Evolutionary conservation across 2,797 vertebrate species (phyloP).

Genomic region (Taenioides sp.): DNA sequence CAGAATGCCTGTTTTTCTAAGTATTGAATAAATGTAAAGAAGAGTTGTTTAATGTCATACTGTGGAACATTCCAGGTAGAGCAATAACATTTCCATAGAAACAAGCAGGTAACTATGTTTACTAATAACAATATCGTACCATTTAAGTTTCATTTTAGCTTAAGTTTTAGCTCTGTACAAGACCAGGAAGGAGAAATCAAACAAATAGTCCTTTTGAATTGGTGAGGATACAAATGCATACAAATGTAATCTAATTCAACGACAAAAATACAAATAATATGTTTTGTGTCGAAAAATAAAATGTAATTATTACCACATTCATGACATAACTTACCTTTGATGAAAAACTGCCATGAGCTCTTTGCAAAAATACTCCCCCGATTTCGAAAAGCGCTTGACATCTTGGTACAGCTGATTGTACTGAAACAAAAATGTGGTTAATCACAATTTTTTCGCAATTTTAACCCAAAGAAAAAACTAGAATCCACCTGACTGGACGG

Average conservation of each 20-base stretch:
- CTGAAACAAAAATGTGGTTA: slow-evolving; percentile 65
- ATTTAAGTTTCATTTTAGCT: slow-evolving; percentile 68
- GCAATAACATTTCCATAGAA: too few relatives aligned
- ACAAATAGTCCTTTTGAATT: slow-evolving; percentile 42
- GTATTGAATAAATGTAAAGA: too few relatives aligned
- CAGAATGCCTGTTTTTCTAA: too few relatives aligned
- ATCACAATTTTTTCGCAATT: too few relatives aligned
- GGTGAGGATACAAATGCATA: not conserved
- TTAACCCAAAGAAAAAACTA: too few relatives aligned
- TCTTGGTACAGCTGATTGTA: slow-evolving; percentile 87
- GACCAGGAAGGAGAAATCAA: slow-evolving; percentile 35
- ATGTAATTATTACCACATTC: not conserved
- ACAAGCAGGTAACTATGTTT: not conserved
- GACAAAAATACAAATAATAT: not conserved
- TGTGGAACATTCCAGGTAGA: too few relatives aligned
- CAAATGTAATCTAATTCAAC: not conserved
- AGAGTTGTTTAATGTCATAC: too few relatives aligned
- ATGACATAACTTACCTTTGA: slow-evolving; percentile 78
- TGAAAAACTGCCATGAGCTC: slow-evolving; percentile 85
- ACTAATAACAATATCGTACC: not conserved
- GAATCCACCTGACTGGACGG: slow-evolving; percentile 2
- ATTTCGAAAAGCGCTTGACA: slow-evolving; percentile 85
- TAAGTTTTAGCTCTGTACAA: slow-evolving; percentile 85
- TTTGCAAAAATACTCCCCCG: slow-evolving; percentile 87
- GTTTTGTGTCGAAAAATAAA: too few relatives aligned